Evolutionary conservation across 2,888 invertebrate genomes (phyloP).

Genomic region (Celastrina argiolus): DNA sequence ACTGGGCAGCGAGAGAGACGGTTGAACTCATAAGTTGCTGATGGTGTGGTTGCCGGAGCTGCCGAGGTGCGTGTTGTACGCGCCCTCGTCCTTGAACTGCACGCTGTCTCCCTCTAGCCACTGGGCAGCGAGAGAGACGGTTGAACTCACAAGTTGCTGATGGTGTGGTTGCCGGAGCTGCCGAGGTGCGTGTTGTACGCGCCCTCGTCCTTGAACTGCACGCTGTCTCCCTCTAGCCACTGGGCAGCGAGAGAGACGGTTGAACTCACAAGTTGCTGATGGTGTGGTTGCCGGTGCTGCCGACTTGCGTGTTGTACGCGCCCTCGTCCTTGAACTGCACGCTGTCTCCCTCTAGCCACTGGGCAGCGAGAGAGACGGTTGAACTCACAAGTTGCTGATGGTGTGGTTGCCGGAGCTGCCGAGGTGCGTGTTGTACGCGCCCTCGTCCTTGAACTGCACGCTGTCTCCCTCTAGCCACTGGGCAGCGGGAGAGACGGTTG

Average conservation of each 20-base stretch:
- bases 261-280: constrained; percentile 53
- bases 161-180: constrained; percentile 61
- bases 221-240: constrained; percentile 43
- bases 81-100: constrained; percentile 51
- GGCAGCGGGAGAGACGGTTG: too few relatives aligned
- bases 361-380: background rate
- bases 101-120: constrained; percentile 32
- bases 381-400: constrained; percentile 53
- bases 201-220: constrained; percentile 51
- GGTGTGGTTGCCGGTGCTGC: constrained; percentile 62
- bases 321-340: constrained; percentile 52
- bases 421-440: constrained; percentile 57
- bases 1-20: background rate
- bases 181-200: constrained; percentile 62
- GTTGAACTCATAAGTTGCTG: constrained; percentile 52
- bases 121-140: background rate
- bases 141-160: constrained; percentile 52
- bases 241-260: background rate
- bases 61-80: constrained; percentile 59
- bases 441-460: too few relatives aligned
- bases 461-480: too few relatives aligned
- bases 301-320: constrained; percentile 59
- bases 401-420: constrained; percentile 65
- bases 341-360: constrained; percentile 14
- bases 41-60: constrained; percentile 61